phyloP scores from a whole-genome alignment of 1,140 invertebrate species.

The Pachypeltis micranthus region DNA sequence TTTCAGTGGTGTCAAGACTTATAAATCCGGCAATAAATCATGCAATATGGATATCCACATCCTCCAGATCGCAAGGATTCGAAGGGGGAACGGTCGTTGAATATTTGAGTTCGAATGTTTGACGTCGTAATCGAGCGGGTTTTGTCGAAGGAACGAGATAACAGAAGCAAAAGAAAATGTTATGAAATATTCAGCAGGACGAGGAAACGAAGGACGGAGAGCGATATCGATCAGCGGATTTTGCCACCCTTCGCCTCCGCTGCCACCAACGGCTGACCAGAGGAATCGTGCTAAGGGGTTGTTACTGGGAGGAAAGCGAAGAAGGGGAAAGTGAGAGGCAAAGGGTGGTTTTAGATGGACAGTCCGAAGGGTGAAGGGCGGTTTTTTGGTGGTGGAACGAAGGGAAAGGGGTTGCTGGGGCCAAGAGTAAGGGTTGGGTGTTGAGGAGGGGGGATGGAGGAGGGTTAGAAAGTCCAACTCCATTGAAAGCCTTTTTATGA shows the following conservation, averaged over 20 bases:
- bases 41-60: too few relatives aligned
- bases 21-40: too few relatives aligned
- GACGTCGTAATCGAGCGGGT: too few relatives aligned
- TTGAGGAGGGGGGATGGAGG: neutral
- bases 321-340: neutral
- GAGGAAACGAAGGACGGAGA: neutral
- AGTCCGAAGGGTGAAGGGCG: neutral
- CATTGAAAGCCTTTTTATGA: slow-evolving; percentile 17
- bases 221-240: neutral
- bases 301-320: neutral
- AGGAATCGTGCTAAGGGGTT: neutral
- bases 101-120: too few relatives aligned
- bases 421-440: neutral
- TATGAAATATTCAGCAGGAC: slow-evolving; percentile 5
- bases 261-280: neutral
- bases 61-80: too few relatives aligned
- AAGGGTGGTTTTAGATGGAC: neutral
- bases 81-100: too few relatives aligned
- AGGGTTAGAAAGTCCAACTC: neutral
- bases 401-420: neutral
- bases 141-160: neutral
- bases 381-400: neutral
- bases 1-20: too few relatives aligned
- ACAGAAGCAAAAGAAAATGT: neutral
- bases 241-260: neutral